Base-by-base conservation (phyloP, 2,113 vertebrate species). In the Charina bottae region DNA sequence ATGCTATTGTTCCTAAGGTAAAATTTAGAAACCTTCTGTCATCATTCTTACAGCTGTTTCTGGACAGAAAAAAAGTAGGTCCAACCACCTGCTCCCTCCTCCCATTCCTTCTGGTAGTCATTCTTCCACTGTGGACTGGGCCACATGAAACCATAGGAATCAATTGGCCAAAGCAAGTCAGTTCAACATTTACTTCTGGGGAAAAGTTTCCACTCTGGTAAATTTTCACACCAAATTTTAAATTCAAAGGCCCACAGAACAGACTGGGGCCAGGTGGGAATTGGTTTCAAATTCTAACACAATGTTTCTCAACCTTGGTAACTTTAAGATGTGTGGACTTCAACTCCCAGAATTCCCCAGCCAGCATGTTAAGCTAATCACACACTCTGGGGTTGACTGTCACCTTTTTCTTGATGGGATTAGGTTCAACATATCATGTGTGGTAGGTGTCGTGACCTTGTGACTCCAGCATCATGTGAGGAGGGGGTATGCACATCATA, bases 21-120 rank as follows among this genome's bases (percentile, higher is more conserved):
- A 85, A 90, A 91, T 46, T 62, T 90, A 93, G 62, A 89, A 23
- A 64, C 68, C 87, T 49, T 91, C 93, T 91, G 46, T 94, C 90
- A 92, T 64, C 28, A 86, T 10, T 62, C 28, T 58, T 92, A 92
- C 87, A 93, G 83, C 85, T 92, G 89, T 89, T 60, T 93, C 83
- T 90, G 46, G 78, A 0, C 42, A 23, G 46, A 13, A 64, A 28
- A 24, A 72, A 42, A 87, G 4, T 46, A 89, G 42, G 26, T 91
- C 88, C 37, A 49, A 53, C 37, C 54, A 83, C 84, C 84, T 94
- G 42, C 58, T 90, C 1, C 6, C 28, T 60, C 37, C 33, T 13
- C 17, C 85, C 33, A 28, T 83, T 85, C 42, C 0, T 0, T 49
- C 11, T 21, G 42, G 6, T n/a, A 90, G 46, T 6, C 15, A 54